These are phyloP conservation scores for Antennarius striatus DNA, from an alignment of 2,113 vertebrate genomes.

Conservation along the genomic window DNA sequence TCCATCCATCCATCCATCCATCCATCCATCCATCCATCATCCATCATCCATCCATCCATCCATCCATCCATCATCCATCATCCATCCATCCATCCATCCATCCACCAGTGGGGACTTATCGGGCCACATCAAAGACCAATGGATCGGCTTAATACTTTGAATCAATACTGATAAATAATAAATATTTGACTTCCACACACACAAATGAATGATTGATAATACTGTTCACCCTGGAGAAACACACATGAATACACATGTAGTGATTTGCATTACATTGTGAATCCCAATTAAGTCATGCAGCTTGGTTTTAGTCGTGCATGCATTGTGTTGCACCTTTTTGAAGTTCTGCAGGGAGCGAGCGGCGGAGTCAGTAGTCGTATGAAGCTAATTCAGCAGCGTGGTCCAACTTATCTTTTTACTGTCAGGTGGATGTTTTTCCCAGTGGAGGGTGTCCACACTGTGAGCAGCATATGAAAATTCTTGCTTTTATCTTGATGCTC, in stretches of 20 bases:
- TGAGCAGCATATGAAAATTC: constrained; percentile 5
- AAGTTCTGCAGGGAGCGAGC: neutral
- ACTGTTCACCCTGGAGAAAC: constrained; percentile 21
- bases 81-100: neutral
- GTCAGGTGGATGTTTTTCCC: constrained; percentile 16
- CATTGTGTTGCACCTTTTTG: constrained; percentile 5
- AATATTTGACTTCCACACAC: neutral
- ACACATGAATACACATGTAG: constrained; percentile 45
- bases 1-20: constrained; percentile 4
- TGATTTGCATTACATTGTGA: constrained; percentile 31
- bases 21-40: neutral
- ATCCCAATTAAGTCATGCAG: constrained; percentile 53
- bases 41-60: neutral
- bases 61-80: neutral
- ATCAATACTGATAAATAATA: constrained; percentile 27
- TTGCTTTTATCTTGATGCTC: constrained; percentile 21
- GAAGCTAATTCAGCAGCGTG: neutral
- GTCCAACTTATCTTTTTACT: constrained; percentile 1
- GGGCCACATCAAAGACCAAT: constrained; percentile 14
- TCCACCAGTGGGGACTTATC: neutral
- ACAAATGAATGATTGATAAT: constrained; percentile 14
- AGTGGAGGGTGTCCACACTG: neutral
- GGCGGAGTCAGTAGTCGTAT: neutral
- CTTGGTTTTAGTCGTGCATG: constrained; percentile 18
- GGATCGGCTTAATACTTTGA: neutral